These are phyloP conservation scores for Poeciliopsis turrubarensis DNA, from an alignment of 2,113 vertebrate species.

Conservation along the genomic window DNA sequence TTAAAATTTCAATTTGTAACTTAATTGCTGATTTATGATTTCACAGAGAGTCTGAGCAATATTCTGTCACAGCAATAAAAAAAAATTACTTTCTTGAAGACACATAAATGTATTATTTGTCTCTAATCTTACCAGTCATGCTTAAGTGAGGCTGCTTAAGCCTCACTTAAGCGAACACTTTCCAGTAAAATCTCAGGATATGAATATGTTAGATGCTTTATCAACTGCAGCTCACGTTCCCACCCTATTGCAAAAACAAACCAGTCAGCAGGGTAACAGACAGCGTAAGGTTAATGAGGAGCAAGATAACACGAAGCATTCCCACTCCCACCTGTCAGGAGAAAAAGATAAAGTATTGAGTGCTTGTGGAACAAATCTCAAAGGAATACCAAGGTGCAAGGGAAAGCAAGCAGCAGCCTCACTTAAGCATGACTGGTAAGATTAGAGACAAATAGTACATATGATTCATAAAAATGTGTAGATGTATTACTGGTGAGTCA, in stretches of 20 bases:
- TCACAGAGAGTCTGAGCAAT: too few relatives aligned
- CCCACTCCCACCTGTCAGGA: slow-evolving; percentile 16
- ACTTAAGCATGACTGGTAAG: slow-evolving; percentile 70
- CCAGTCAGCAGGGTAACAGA: slow-evolving; percentile 54
- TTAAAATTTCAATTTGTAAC: too few relatives aligned
- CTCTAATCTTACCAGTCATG: too few relatives aligned
- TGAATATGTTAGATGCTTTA: not conserved
- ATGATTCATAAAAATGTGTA: not conserved
- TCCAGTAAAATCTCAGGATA: not conserved
- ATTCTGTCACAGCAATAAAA: too few relatives aligned
- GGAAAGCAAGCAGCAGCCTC: slow-evolving; percentile 5
- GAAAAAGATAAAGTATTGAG: slow-evolving; percentile 19
- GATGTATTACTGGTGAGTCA: not conserved
- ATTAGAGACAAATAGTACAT: not conserved
- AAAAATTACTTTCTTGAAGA: too few relatives aligned
- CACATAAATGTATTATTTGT: too few relatives aligned
- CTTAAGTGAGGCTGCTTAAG: too few relatives aligned
- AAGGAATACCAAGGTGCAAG: slow-evolving; percentile 21
- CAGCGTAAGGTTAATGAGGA: slow-evolving; percentile 41
- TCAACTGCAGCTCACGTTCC: slow-evolving; percentile 33
- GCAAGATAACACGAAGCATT: slow-evolving; percentile 28
- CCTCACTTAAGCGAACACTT: not conserved
- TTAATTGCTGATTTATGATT: too few relatives aligned
- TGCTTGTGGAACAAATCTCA: not conserved
- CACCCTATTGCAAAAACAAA: slow-evolving; percentile 67